Conservation (phyloP, 2,888 invertebrate genomes). For the Tryphoninae sp. region DNA sequence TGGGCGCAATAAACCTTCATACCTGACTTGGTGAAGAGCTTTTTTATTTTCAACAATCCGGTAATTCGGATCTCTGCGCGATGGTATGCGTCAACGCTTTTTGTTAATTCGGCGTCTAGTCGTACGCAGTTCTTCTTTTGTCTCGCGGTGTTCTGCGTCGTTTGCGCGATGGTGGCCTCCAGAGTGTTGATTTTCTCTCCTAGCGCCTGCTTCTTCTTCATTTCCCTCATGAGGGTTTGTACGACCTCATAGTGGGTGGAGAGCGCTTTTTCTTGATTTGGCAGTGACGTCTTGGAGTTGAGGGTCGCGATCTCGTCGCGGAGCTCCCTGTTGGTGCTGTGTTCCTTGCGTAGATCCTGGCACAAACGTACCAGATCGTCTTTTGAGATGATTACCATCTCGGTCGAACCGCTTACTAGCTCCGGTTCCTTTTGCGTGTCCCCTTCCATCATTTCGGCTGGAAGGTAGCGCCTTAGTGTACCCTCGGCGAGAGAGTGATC, state of each 20-base stretch:
- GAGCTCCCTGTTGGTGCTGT: neutral
- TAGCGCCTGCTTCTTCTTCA: constrained; percentile 3
- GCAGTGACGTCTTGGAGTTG: neutral
- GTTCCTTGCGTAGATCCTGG: neutral
- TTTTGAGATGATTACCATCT: neutral
- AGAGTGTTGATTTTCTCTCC: neutral
- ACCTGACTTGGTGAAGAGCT: neutral
- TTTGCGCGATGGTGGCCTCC: neutral
- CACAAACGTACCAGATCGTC: neutral
- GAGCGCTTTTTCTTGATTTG: neutral
- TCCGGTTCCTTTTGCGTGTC: neutral
- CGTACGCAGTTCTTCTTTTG: neutral
- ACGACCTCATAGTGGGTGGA: neutral
- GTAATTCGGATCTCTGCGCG: neutral
- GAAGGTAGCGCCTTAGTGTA: neutral
- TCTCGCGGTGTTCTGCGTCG: neutral
- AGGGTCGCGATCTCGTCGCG: neutral
- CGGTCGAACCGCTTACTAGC: neutral
- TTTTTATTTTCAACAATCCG: neutral
- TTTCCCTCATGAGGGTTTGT: neutral
- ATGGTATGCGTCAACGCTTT: neutral
- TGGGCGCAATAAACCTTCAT: constrained; percentile 1
- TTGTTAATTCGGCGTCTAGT: neutral
- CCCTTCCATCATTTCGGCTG: neutral
- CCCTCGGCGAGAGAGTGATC: too few relatives aligned